A percentile compares a stretch with the other conserved stretches of the same genome.
phyloP scores from a whole-genome alignment of 1,140 invertebrate species.

The Meteorus sp. region DNA sequence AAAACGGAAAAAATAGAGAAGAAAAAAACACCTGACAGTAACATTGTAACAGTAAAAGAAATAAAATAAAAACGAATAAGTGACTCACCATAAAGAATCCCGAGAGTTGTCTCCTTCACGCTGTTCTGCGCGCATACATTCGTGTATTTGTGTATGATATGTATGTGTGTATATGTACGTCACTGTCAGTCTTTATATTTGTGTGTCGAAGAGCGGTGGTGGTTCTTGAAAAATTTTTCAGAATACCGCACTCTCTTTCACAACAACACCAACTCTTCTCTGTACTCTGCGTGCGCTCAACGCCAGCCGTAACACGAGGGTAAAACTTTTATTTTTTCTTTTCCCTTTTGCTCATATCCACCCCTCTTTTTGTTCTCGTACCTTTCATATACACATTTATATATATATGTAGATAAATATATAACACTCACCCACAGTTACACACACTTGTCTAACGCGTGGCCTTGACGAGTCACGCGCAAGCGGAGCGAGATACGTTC shows the following conservation, averaged over 20 bases:
- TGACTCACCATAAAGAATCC: slow-evolving; percentile 21
- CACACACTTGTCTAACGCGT: no score
- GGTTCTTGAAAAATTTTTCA: background rate
- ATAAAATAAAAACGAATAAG: background rate
- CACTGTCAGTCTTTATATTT: background rate
- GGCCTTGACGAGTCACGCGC: slow-evolving; percentile 24
- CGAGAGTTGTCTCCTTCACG: slow-evolving; percentile 1
- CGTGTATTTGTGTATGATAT: no score
- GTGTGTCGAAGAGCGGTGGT: no score
- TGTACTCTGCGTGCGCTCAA: background rate
- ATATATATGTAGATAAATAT: no score
- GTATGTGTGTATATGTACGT: no score
- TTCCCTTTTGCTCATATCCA: slow-evolving; percentile 21
- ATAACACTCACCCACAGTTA: slow-evolving; percentile 8
- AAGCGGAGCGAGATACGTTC: background rate
- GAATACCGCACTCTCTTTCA: slow-evolving; percentile 2
- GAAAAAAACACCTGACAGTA: no score
- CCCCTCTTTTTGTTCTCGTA: background rate
- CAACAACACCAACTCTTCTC: slow-evolving; percentile 9
- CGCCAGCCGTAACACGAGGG: slow-evolving; percentile 1
- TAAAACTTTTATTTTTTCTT: slow-evolving; percentile 13
- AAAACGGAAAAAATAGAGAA: background rate
- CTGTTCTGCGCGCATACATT: no score
- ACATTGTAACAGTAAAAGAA: no score
- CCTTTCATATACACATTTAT: no score